These are phyloP conservation scores for Lapara coniferarum DNA, from an alignment of 2,888 invertebrate genomes.

Conservation along the genomic window DNA sequence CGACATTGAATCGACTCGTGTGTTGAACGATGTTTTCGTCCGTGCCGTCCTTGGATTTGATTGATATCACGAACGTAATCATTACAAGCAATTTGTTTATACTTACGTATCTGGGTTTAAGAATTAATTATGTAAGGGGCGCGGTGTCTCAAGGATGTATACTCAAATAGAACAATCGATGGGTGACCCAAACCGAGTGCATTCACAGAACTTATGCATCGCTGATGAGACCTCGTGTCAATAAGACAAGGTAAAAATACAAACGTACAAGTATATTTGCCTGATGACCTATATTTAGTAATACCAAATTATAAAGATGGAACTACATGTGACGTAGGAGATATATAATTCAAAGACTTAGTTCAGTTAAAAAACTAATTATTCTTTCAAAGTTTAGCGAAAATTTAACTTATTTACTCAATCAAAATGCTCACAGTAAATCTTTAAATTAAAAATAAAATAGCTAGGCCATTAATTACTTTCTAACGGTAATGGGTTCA, in stretches of 20 bases:
- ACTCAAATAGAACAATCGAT: constrained; percentile 57
- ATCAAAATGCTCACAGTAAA: neutral
- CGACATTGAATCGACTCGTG: constrained; percentile 14
- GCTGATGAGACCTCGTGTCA: constrained; percentile 43
- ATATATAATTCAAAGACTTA: no score
- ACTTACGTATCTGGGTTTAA: neutral
- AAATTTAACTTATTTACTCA: neutral
- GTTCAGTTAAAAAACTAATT: no score
- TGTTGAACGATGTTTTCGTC: neutral
- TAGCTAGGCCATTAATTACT: neutral
- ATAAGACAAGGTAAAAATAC: neutral
- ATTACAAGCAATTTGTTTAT: constrained; percentile 23
- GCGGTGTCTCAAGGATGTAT: constrained; percentile 33
- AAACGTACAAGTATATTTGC: neutral
- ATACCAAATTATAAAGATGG: no score
- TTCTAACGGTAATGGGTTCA: neutral
- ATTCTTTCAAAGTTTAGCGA: no score
- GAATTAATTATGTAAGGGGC: constrained; percentile 32
- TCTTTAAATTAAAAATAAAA: neutral
- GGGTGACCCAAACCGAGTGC: constrained; percentile 45
- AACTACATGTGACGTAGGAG: no score
- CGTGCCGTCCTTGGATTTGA: constrained; percentile 10
- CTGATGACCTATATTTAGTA: neutral
- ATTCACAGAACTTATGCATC: constrained; percentile 61
- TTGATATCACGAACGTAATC: constrained; percentile 12